Percentiles rank a stretch among this genome's conserved stretches.
These are phyloP conservation scores for Luidia sarsii DNA, from an alignment of 53 echinoderm and acorn worm species.

Conservation along the genomic window DNA sequence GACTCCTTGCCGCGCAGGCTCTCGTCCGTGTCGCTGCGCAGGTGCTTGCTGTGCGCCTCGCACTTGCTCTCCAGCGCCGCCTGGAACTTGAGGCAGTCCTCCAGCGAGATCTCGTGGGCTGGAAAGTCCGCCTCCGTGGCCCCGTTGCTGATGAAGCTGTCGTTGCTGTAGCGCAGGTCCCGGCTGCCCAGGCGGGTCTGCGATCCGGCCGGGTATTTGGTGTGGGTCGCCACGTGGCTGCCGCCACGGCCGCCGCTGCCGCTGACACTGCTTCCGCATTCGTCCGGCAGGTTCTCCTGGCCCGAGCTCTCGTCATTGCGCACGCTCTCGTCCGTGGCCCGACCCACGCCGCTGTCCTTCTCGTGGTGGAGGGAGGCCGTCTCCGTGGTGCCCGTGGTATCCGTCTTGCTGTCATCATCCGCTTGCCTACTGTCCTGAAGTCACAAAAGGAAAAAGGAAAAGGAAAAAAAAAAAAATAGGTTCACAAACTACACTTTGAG, in stretches of 20 bases:
- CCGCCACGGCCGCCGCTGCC: too few relatives aligned
- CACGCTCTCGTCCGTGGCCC: constrained; percentile 93
- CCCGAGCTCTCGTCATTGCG: constrained; percentile 88
- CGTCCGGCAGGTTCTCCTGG: constrained; percentile 68
- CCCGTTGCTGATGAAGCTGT: constrained; percentile 96
- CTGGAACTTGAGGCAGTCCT: constrained; percentile 95
- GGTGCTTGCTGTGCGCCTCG: constrained; percentile 90
- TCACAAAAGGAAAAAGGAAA: neutral
- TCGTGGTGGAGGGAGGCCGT: constrained; percentile 91
- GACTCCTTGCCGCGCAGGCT: constrained; percentile 96
- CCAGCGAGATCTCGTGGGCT: constrained; percentile 81
- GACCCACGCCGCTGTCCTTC: constrained; percentile 97
- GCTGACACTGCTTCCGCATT: constrained; percentile 61
- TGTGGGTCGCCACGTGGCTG: too few relatives aligned
- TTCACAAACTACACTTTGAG: too few relatives aligned
- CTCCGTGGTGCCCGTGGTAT: constrained; percentile 92
- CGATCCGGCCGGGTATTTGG: constrained; percentile 74
- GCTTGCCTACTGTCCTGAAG: constrained; percentile 68
- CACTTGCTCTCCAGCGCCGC: constrained; percentile 93
- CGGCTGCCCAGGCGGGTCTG: constrained; percentile 77
- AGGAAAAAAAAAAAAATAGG: neutral
- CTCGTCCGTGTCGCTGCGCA: constrained; percentile 96
- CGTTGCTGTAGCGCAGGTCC: constrained; percentile 92
- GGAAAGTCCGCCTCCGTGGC: constrained; percentile 74
- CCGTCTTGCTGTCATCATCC: constrained; percentile 92